phyloP scores from a whole-genome alignment of 2,888 invertebrate species.

The Coelinius sp. region DNA sequence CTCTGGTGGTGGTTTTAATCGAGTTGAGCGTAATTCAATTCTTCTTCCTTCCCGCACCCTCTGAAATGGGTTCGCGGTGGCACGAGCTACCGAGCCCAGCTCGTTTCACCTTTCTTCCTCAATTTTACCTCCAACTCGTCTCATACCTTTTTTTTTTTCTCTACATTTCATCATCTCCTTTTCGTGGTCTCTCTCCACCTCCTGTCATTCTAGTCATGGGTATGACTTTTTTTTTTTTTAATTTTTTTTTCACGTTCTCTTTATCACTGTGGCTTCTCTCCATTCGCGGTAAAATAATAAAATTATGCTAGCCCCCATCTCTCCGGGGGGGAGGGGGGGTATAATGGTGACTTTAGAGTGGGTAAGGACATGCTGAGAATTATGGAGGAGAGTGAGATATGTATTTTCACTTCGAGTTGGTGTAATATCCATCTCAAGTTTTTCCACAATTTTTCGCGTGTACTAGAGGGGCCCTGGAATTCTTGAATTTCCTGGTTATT shows the following conservation, averaged over 20 bases:
- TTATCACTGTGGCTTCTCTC: constrained; percentile 38
- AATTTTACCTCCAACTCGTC: background rate
- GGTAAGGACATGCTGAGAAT: constrained; percentile 1
- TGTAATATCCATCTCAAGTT: constrained; percentile 15
- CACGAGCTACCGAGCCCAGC: constrained; percentile 39
- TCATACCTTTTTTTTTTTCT: background rate
- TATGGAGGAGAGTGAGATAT: background rate
- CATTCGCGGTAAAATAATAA: constrained; percentile 54
- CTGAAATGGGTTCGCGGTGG: constrained; percentile 42
- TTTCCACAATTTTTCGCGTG: background rate
- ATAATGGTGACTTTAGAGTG: constrained; percentile 13
- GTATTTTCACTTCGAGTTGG: constrained; percentile 16
- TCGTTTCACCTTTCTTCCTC: constrained; percentile 23
- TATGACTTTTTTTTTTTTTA: constrained; percentile 28
- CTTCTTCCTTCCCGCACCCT: constrained; percentile 44
- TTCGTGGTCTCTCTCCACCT: constrained; percentile 34
- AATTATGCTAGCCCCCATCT: constrained; percentile 53
- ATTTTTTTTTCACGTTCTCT: constrained; percentile 19
- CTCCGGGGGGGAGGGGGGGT: constrained; percentile 3
- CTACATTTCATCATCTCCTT: background rate
- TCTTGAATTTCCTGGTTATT: constrained; percentile 19
- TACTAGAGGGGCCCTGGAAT: background rate
- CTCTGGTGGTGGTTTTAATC: constrained; percentile 51
- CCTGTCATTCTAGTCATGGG: constrained; percentile 33
- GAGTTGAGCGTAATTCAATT: constrained; percentile 55